Conservation (phyloP, 2,888 invertebrate genomes). For the Diloba caeruleocephala region DNA sequence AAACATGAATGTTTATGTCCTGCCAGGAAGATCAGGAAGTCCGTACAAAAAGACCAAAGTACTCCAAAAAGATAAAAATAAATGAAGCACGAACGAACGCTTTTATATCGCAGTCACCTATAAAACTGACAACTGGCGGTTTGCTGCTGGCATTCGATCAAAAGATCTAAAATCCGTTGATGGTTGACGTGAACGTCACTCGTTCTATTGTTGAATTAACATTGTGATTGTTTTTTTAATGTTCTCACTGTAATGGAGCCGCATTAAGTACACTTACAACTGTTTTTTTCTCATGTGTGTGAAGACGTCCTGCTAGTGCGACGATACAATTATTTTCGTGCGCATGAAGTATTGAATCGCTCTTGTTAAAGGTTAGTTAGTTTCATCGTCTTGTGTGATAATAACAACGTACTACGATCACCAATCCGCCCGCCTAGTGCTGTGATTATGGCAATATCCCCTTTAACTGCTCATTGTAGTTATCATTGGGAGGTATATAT, state of each 20-base stretch:
- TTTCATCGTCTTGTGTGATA: too few relatives aligned
- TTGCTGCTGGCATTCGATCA: constrained; percentile 74
- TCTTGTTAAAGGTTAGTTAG: too few relatives aligned
- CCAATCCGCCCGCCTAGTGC: too few relatives aligned
- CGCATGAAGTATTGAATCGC: not conserved
- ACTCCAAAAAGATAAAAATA: constrained; percentile 16
- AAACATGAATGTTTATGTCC: too few relatives aligned
- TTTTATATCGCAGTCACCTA: constrained; percentile 60
- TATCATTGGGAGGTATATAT: too few relatives aligned
- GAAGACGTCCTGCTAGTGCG: not conserved
- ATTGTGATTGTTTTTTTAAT: constrained; percentile 53
- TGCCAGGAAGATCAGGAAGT: too few relatives aligned
- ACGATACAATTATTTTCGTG: not conserved
- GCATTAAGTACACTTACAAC: constrained; percentile 16
- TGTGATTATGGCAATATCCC: too few relatives aligned
- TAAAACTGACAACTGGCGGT: constrained; percentile 64
- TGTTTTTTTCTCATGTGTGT: not conserved
- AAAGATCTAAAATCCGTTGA: constrained; percentile 69
- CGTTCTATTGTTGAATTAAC: constrained; percentile 56
- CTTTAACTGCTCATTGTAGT: too few relatives aligned
- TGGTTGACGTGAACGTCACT: constrained; percentile 69
- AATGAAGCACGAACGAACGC: constrained; percentile 27
- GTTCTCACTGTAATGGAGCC: constrained; percentile 28
- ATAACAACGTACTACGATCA: too few relatives aligned
- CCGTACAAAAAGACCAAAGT: constrained; percentile 1